Conservation (phyloP, 1,140 invertebrate species). For the Nephotettix cincticeps region DNA sequence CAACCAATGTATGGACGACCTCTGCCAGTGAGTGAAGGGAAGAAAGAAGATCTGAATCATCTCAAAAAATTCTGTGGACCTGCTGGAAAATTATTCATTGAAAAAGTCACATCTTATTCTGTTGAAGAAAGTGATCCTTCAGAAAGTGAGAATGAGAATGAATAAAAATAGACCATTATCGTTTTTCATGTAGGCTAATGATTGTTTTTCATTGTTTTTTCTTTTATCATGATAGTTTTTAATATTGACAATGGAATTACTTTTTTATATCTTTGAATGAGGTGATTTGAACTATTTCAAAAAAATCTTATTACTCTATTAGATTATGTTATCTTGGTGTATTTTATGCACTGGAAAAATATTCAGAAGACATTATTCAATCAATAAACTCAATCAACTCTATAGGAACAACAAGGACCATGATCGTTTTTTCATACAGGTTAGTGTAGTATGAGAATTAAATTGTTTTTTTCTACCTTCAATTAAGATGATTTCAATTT, state of each 20-base stretch:
- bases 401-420: neutral
- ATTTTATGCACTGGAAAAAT: neutral
- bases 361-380: neutral
- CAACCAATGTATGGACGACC: slow-evolving; percentile 1
- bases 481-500: neutral
- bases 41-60: slow-evolving; percentile 8
- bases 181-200: neutral
- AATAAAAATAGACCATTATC: neutral
- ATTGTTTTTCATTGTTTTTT: slow-evolving; percentile 12
- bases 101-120: no score
- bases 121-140: no score
- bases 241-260: neutral
- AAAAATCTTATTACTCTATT: neutral
- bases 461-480: neutral
- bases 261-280: no score
- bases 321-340: neutral
- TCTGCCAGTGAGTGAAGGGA: neutral
- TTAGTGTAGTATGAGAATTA: neutral
- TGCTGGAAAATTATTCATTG: no score
- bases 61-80: neutral
- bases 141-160: no score
- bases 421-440: slow-evolving; percentile 17
- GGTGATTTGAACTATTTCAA: no score
- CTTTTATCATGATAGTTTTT: neutral
- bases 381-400: neutral